Evolutionary conservation across 2,888 invertebrate genomes (phyloP).

Genomic region (Glaucopsyche alexis): DNA sequence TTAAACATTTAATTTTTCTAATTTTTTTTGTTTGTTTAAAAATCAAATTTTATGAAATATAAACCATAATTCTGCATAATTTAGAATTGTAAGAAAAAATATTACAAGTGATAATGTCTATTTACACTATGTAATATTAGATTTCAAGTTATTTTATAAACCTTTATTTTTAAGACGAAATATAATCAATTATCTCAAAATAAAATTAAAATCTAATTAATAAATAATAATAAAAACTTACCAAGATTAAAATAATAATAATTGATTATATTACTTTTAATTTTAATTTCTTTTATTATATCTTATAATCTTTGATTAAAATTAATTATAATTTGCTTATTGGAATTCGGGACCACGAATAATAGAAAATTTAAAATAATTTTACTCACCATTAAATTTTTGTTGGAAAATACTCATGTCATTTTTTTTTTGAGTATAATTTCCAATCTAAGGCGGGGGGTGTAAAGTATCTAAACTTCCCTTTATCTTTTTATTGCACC

Average conservation of each 20-base stretch:
- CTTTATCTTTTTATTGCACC: constrained; percentile 2
- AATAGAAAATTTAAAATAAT: neutral
- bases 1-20: too few species aligned
- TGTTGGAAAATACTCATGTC: neutral
- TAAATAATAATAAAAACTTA: too few species aligned
- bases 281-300: too few species aligned
- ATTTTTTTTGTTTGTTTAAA: too few species aligned
- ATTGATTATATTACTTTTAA: neutral
- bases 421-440: neutral
- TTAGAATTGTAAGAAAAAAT: neutral
- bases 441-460: neutral
- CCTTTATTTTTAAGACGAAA: too few species aligned
- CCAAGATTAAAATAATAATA: neutral
- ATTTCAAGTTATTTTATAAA: neutral
- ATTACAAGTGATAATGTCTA: neutral
- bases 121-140: neutral
- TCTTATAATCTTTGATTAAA: too few species aligned
- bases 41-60: neutral
- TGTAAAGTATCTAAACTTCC: constrained; percentile 7
- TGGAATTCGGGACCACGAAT: neutral
- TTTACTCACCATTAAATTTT: neutral
- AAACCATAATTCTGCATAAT: neutral
- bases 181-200: too few species aligned
- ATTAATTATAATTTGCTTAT: neutral
- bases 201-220: too few species aligned